phyloP scores from a whole-genome alignment of 2,888 invertebrate species.

The Drosophila hamatofila region DNA sequence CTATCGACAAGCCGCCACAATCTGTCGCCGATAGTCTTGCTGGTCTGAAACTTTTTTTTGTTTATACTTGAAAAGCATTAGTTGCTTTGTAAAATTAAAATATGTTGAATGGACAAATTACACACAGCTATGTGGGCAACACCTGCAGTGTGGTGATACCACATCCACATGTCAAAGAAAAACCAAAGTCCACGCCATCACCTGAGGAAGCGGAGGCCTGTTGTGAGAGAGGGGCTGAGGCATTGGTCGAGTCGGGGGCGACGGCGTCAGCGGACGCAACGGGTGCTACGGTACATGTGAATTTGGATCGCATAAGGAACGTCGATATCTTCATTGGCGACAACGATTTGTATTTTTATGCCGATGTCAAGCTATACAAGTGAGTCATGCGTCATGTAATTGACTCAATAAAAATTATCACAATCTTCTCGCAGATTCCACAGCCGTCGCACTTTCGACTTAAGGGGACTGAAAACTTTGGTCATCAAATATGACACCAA shows the following conservation, averaged over 20 bases:
- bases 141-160: constrained; percentile 68
- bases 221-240: constrained; percentile 38
- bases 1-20: constrained; percentile 49
- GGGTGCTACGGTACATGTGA: constrained; percentile 55
- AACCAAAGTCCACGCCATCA: constrained; percentile 55
- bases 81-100: constrained; percentile 67
- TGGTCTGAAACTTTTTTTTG: constrained; percentile 57
- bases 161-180: constrained; percentile 68
- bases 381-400: constrained; percentile 53
- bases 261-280: constrained; percentile 16
- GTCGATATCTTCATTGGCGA: constrained; percentile 83
- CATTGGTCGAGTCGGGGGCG: constrained; percentile 11
- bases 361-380: constrained; percentile 77
- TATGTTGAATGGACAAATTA: constrained; percentile 72
- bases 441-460: constrained; percentile 76
- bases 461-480: constrained; percentile 79
- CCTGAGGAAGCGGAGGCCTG: constrained; percentile 33
- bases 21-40: constrained; percentile 43
- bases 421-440: constrained; percentile 69
- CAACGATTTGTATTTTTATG: constrained; percentile 79
- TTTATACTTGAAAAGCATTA: constrained; percentile 66
- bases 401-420: constrained; percentile 13
- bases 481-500: constrained; percentile 71
- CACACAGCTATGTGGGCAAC: constrained; percentile 73
- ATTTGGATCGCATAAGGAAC: constrained; percentile 75